phyloP scores from a whole-genome alignment of 2,113 vertebrate genomes.

The Phylloscopus trochiloides region DNA sequence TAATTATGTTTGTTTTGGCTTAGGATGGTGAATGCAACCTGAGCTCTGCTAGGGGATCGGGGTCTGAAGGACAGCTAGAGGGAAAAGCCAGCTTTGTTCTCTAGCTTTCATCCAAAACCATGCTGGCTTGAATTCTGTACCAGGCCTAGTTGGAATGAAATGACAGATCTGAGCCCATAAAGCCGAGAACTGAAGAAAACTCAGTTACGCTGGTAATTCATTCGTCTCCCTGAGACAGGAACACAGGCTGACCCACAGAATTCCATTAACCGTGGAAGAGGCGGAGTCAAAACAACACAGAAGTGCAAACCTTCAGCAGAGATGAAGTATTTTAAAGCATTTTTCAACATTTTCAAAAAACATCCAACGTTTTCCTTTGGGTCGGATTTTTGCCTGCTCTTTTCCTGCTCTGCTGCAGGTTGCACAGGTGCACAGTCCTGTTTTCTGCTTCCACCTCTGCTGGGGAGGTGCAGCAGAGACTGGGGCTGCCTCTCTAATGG shows the following conservation, averaged over 20 bases:
- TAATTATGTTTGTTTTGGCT: constrained; percentile 1
- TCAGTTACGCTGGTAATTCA: background rate
- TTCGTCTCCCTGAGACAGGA: background rate
- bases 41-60: background rate
- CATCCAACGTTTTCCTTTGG: background rate
- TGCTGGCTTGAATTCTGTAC: background rate
- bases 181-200: background rate
- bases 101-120: background rate
- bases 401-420: background rate
- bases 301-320: background rate
- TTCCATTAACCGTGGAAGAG: background rate
- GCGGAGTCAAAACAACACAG: background rate
- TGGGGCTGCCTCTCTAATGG: rapidly evolving
- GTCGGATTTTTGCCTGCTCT: background rate
- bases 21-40: background rate
- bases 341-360: background rate
- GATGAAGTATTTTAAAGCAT: background rate
- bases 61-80: background rate
- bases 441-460: background rate
- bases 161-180: background rate
- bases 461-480: background rate
- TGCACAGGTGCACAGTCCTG: background rate
- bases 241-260: background rate
- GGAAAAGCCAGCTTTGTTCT: background rate
- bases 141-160: background rate